Evolutionary conservation across 2,113 vertebrate species (phyloP), one percentile per base, ranked within the genome.

Genomic region (Helogale parvula): DNA sequence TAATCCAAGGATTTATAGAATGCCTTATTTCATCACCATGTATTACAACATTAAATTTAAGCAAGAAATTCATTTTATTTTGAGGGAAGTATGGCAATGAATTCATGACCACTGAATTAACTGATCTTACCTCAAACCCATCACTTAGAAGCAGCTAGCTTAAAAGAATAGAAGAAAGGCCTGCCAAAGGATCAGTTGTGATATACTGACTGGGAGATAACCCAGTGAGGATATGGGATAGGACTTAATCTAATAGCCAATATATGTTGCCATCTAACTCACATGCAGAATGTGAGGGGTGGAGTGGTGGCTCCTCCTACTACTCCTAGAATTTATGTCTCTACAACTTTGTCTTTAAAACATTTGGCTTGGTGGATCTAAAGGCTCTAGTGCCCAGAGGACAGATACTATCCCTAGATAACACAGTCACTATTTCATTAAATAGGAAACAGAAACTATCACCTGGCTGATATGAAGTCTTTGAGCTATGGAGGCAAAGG

Each of bases 281-380:
- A 85, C 60, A 82, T 66, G 92, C 38, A 85, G 57, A 80, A 35
- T 88, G 50, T 29, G 21, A 69, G 60, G 38, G 6, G 27, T 25
- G 27, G 41, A 77, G 54, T 25, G 63, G 13, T 93, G 35, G 23
- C 25, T 90, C 68, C 66, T 96, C 52, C 88, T 84, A 79, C 90
- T 87, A 50, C 88, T 66, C 41, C 41, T 41, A 87, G 25, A 52
- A 89, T 90, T 97, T 90, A 90, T 88, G 2, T 94, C 31, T 69
- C 23, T 47, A 72, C 27, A 94, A 21, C 54, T 88, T 92, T 57
- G n/a, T 71, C 79, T 95, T 79, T 96, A 57, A 86, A 57, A 47
- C 38, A 83, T 19, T 57, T 35, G 27, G 6, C 21, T 93, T 93
- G 60, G 31, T 90, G 35, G 25, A n/a, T 82, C 72, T 87, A 17